phyloP scores from a whole-genome alignment of 2,797 vertebrate species.

The Lepilemur septentrionalis region DNA sequence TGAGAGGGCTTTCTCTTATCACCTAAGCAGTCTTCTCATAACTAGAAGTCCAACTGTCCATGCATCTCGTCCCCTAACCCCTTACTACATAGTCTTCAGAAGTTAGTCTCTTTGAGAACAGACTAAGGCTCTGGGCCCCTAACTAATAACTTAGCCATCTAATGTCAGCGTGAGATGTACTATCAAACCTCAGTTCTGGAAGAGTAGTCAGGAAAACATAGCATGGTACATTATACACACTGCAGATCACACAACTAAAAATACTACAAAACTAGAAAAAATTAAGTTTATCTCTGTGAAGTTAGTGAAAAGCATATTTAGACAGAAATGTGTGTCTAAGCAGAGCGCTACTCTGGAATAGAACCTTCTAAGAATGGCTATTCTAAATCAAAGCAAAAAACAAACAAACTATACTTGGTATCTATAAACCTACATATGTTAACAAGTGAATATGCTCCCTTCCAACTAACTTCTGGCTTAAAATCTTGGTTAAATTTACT shows the following conservation, averaged over 20 bases:
- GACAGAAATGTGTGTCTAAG: neutral
- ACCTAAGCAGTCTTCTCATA: neutral
- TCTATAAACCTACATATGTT: neutral
- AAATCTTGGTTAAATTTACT: constrained; percentile 56
- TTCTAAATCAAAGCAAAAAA: neutral
- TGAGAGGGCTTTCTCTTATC: neutral
- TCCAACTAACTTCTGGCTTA: neutral
- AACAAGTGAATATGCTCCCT: neutral
- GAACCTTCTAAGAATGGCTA: neutral
- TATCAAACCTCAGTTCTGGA: neutral
- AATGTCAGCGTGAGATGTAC: neutral
- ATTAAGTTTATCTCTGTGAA: neutral
- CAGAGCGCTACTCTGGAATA: neutral
- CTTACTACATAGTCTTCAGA: neutral
- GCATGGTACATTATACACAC: fast-evolving
- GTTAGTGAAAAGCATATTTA: neutral
- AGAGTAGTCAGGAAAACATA: neutral
- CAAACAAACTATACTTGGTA: neutral
- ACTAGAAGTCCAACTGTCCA: neutral
- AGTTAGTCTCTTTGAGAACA: neutral
- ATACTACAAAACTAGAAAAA: neutral
- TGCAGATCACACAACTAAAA: neutral
- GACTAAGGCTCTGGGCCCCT: neutral
- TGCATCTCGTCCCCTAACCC: neutral
- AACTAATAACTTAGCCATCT: too few species aligned